These are phyloP conservation scores for Varanus salvator DNA, from an alignment of 2,113 vertebrate species.

Conservation along the genomic window DNA sequence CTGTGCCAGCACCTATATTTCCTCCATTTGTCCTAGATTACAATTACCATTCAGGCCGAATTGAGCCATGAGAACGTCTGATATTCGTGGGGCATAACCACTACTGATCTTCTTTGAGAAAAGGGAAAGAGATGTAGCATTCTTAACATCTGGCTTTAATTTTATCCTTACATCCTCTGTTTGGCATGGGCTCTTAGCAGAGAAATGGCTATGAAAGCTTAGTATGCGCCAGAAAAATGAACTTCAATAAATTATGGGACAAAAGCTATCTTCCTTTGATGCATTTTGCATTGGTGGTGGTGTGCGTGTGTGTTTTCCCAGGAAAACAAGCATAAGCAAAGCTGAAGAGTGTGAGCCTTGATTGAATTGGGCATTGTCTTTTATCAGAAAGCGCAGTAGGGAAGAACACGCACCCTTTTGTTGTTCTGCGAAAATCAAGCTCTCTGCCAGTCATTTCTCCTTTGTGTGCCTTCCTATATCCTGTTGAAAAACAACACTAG, in stretches of 20 bases:
- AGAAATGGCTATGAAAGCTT: background rate
- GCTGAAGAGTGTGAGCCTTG: background rate
- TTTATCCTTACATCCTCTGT: background rate
- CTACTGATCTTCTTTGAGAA: background rate
- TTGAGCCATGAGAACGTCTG: background rate
- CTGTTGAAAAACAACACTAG: conserved; percentile 27
- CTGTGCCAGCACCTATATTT: background rate
- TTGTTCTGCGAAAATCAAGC: conserved; percentile 27
- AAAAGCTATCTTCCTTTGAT: background rate
- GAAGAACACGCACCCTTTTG: conserved; percentile 12
- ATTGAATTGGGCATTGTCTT: conserved; percentile 39
- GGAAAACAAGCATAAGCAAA: conserved; percentile 29
- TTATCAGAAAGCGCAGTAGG: conserved; percentile 28
- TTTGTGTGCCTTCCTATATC: conserved; percentile 10
- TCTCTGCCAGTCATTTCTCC: conserved; percentile 38
- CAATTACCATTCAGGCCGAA: background rate
- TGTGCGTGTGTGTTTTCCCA: background rate
- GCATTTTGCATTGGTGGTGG: background rate
- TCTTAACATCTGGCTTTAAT: background rate
- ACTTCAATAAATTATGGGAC: conserved; percentile 5
- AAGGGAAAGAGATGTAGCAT: background rate
- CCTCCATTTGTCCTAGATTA: background rate
- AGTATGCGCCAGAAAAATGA: background rate
- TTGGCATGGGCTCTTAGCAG: background rate
- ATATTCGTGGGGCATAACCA: background rate